phyloP scores from a whole-genome alignment of 2,888 invertebrate species.

The Stomorhina lunata region DNA sequence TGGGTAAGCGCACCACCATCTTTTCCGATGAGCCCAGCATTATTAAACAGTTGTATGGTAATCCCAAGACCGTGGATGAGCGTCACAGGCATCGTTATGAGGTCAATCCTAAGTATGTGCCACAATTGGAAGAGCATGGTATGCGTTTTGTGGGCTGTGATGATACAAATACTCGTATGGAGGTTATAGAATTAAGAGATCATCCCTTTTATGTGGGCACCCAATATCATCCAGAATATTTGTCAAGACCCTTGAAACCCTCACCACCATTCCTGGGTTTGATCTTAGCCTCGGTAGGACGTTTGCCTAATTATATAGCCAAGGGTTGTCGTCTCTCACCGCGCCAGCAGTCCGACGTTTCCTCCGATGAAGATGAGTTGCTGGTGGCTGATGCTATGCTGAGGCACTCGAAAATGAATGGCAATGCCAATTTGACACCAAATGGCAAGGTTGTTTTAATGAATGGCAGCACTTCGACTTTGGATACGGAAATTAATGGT shows the following conservation, averaged over 20 bases:
- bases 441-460: conserved; percentile 22
- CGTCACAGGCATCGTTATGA: conserved; percentile 98
- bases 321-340: conserved; percentile 89
- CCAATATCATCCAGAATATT: conserved; percentile 99
- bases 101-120: conserved; percentile 94
- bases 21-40: conserved; percentile 84
- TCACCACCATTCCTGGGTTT: conserved; percentile 98
- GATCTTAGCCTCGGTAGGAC: conserved; percentile 92
- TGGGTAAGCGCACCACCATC: conserved; percentile 94
- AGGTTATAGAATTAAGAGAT: conserved; percentile 90
- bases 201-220: conserved; percentile 97
- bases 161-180: conserved; percentile 93
- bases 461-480: conserved; percentile 35
- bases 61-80: conserved; percentile 90
- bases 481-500: conserved; percentile 7
- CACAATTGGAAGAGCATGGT: conserved; percentile 88
- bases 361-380: conserved; percentile 82
- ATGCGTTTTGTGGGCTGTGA: conserved; percentile 94
- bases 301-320: conserved; percentile 86
- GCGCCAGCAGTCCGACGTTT: conserved; percentile 87
- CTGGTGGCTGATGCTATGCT: conserved; percentile 10
- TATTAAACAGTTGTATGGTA: conserved; percentile 88
- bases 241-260: conserved; percentile 93
- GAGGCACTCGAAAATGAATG: conserved; percentile 58
- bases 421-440: conserved; percentile 16